Conservation (phyloP, 2,797 vertebrate species). For the Silurus aristotelis region DNA sequence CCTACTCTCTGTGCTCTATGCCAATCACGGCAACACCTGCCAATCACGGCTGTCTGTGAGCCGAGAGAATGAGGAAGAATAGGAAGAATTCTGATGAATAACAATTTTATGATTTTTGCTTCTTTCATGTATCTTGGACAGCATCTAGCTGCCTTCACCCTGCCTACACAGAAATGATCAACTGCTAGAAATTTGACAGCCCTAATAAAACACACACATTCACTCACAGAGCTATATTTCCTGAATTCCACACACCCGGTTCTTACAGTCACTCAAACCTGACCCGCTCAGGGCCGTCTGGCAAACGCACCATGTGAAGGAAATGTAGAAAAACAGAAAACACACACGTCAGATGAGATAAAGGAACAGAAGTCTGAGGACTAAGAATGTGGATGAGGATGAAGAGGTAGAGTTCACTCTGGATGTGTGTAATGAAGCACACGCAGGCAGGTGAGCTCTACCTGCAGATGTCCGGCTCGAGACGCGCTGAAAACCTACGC, state of each 20-base stretch:
- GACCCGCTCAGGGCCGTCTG: constrained; percentile 68
- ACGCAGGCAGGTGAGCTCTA: constrained; percentile 70
- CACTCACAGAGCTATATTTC: constrained; percentile 47
- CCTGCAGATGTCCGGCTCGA: constrained; percentile 66
- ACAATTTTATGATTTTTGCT: too few relatives aligned
- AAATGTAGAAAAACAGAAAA: constrained; percentile 54
- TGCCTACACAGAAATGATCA: too few relatives aligned
- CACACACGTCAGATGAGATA: constrained; percentile 41
- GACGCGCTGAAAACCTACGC: constrained; percentile 64
- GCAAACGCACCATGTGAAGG: constrained; percentile 59
- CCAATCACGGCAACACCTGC: neutral
- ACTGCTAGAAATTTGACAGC: neutral
- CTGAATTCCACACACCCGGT: constrained; percentile 72
- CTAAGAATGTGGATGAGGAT: constrained; percentile 13
- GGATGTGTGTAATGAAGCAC: constrained; percentile 55
- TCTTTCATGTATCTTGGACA: too few relatives aligned
- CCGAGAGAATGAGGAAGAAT: neutral
- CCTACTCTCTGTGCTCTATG: neutral
- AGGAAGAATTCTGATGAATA: too few relatives aligned
- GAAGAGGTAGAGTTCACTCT: constrained; percentile 59
- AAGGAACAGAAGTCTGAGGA: constrained; percentile 12
- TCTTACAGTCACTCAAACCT: constrained; percentile 79
- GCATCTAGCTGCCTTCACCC: too few relatives aligned
- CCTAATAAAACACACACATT: constrained; percentile 4
- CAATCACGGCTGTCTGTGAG: neutral